These are phyloP conservation scores for Xylota sylvarum DNA, from an alignment of 2,888 invertebrate species.

Conservation along the genomic window DNA sequence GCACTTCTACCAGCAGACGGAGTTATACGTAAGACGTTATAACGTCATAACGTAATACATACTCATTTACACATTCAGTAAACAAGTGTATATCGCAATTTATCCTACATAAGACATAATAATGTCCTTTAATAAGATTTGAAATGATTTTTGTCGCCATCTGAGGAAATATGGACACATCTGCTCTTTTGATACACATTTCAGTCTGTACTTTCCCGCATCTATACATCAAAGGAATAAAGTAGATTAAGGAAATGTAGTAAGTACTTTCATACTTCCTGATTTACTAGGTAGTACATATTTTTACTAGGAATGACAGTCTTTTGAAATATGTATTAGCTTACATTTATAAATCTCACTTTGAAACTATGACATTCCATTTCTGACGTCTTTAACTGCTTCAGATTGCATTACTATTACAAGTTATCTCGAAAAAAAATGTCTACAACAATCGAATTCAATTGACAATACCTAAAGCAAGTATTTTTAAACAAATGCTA, in stretches of 20 bases:
- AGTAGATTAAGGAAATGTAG: background rate
- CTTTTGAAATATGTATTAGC: too few relatives aligned
- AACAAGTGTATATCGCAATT: too few relatives aligned
- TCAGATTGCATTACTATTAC: background rate
- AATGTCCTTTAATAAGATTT: background rate
- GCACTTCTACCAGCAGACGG: too few relatives aligned
- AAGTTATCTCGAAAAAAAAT: background rate
- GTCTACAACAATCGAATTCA: background rate
- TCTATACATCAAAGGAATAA: background rate
- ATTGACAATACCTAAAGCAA: background rate
- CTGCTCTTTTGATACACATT: background rate
- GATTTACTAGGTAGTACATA: too few relatives aligned
- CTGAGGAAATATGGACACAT: background rate
- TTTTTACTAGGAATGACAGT: too few relatives aligned
- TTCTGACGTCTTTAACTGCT: background rate
- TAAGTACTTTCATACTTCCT: too few relatives aligned
- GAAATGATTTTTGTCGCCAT: background rate
- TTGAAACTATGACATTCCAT: background rate
- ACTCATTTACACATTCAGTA: too few relatives aligned
- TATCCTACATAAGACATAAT: too few relatives aligned
- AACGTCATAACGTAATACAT: too few relatives aligned
- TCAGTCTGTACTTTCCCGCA: background rate
- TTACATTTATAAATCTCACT: too few relatives aligned
- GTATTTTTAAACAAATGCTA: constrained; percentile 2
- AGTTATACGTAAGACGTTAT: too few relatives aligned